These are phyloP conservation scores for Orussus abietinus DNA, from an alignment of 1,140 invertebrate genomes.

Conservation along the genomic window DNA sequence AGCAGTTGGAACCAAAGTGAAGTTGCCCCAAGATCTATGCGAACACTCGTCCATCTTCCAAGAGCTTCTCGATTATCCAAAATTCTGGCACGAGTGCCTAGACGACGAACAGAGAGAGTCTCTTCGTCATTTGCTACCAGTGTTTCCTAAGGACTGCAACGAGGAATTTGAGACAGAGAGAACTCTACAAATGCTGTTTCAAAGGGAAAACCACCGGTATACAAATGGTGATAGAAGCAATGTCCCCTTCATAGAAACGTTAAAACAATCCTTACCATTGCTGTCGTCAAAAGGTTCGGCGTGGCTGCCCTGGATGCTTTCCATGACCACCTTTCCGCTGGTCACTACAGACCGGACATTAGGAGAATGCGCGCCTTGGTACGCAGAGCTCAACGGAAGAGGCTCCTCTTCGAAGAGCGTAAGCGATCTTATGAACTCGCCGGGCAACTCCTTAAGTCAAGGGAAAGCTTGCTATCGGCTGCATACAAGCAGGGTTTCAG, in stretches of 20 bases:
- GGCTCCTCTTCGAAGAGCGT: conserved; percentile 61
- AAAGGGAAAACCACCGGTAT: conserved; percentile 61
- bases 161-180: conserved; percentile 57
- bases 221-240: not conserved
- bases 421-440: conserved; percentile 58
- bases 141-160: conserved; percentile 58
- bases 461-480: conserved; percentile 62
- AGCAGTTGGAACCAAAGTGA: conserved; percentile 45
- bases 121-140: conserved; percentile 54
- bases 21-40: conserved; percentile 55
- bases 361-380: conserved; percentile 57
- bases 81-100: conserved; percentile 54
- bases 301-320: conserved; percentile 51
- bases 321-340: conserved; percentile 60
- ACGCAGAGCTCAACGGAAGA: conserved; percentile 63
- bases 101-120: conserved; percentile 52
- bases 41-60: conserved; percentile 56
- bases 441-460: conserved; percentile 62
- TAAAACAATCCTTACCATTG: not conserved
- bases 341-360: conserved; percentile 62
- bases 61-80: conserved; percentile 56
- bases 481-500: conserved; percentile 53
- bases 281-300: conserved; percentile 37
- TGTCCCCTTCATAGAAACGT: too few relatives aligned
- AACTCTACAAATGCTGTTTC: conserved; percentile 59